phyloP scores from a whole-genome alignment of 2,113 vertebrate species.

The Neolamprologus falcicula region DNA sequence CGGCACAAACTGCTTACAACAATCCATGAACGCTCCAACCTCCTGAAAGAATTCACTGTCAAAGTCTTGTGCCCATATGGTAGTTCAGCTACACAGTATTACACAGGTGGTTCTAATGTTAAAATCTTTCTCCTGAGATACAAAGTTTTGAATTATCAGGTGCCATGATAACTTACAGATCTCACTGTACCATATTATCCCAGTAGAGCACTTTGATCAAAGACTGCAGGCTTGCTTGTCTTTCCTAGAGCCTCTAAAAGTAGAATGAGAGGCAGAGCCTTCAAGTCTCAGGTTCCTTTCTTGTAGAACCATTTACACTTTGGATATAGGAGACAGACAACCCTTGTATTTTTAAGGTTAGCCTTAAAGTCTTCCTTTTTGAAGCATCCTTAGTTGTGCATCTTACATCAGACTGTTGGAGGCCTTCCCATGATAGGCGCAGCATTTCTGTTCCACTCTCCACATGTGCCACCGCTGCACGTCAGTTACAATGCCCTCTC shows the following conservation, averaged over 20 bases:
- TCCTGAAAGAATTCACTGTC: neutral
- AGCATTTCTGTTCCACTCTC: neutral
- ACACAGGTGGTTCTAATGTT: neutral
- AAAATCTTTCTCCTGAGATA: neutral
- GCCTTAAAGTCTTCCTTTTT: neutral
- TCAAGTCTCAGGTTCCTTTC: neutral
- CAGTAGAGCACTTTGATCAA: neutral
- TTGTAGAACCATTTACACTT: neutral
- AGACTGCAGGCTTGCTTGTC: neutral
- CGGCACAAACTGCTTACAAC: neutral
- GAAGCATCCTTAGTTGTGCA: neutral
- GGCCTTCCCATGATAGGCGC: neutral
- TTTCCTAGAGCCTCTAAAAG: neutral
- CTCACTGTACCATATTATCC: neutral
- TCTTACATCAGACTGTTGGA: neutral
- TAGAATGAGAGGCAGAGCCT: neutral
- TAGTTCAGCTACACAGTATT: neutral
- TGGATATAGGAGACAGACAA: neutral
- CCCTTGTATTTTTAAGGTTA: neutral
- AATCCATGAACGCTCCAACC: neutral
- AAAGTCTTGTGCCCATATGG: neutral
- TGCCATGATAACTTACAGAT: neutral
- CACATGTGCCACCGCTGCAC: neutral
- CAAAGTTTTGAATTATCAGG: neutral
- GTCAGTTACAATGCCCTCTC: neutral